Evolutionary conservation across 1,140 invertebrate species (phyloP), one percentile per base, ranked within the genome.

Genomic region (Chironomus tepperi): DNA sequence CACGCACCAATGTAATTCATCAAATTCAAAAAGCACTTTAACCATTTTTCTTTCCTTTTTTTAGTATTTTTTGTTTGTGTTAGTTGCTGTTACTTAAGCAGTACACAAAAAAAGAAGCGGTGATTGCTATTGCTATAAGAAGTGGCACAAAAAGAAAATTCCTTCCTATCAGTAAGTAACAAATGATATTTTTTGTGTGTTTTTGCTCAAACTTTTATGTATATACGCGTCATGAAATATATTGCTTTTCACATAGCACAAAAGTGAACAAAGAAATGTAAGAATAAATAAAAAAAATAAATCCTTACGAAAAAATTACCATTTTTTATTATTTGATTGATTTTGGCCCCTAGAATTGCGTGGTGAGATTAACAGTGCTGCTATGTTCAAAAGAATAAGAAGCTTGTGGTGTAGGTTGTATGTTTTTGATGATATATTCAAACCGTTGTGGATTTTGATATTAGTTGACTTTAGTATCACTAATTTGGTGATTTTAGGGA

Each of bases 281-380:
- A 34, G 24, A 34, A 34, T 34, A 34, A 34, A 34, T 34, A 34
- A 34, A 34, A 34, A 34, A 57, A 57, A 15, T 57, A 57, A 57
- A 57, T 57, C 47, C 47, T 12, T 57, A 57, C 47, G n/a, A 15
- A 57, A 57, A 47, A 57, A 57, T 57, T 57, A 57, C 47, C 47
- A 57, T 57, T 57, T 57, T 57, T 57, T 57, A 57, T 57, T 57
- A 57, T 57, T 57, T 57, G 47, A 57, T 57, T 57, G 47, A 57
- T 57, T 57, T 57, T 57, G n/a, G 47, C 47, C 47, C 47, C 12
- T 57, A n/a, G 47, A 57, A 57, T 57, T 57, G 47, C 47, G 47
- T 57, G 47, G 47, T 57, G 47, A 57, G 47, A 57, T 57, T 57
- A 57, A 57, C 47, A 57, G 47, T 57, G 47, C 47, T 57, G 47